phyloP scores from a whole-genome alignment of 2,797 vertebrate genomes.

The Nannoperca obscura region DNA sequence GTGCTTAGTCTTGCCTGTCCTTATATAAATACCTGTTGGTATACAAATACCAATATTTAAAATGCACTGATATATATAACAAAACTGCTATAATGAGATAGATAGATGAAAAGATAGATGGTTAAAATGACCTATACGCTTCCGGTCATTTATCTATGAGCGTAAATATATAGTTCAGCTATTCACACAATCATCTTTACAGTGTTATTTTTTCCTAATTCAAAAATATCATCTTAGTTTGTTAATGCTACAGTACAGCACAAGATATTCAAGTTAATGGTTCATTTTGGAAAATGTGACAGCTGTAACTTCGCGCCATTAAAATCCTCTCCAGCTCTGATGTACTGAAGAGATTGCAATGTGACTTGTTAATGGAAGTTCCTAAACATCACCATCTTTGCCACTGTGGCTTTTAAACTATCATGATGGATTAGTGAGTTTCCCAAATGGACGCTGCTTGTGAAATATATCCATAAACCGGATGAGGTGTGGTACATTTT shows the following conservation, averaged over 20 bases:
- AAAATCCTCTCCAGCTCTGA: constrained; percentile 20
- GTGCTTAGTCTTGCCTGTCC: background rate
- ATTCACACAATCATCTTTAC: background rate
- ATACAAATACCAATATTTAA: background rate
- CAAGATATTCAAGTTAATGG: background rate
- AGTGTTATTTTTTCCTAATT: background rate
- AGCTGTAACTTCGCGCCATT: constrained; percentile 38
- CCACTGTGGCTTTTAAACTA: background rate
- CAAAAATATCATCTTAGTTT: background rate
- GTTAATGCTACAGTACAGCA: background rate
- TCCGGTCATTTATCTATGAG: background rate
- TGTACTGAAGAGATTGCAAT: constrained; percentile 13
- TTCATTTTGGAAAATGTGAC: constrained; percentile 34
- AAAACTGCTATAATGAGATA: background rate
- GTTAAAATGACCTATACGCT: background rate
- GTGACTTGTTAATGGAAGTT: constrained; percentile 44
- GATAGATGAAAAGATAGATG: too few species aligned
- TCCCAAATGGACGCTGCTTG: background rate
- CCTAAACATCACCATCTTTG: background rate
- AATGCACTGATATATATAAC: background rate
- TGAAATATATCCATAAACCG: background rate
- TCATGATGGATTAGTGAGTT: constrained; percentile 9
- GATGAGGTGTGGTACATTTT: background rate
- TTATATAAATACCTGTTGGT: constrained; percentile 21
- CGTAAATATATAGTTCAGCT: background rate